Evolutionary conservation across 2,113 vertebrate genomes (phyloP), one percentile per base, ranked within the genome.

Genomic region (Caretta caretta): DNA sequence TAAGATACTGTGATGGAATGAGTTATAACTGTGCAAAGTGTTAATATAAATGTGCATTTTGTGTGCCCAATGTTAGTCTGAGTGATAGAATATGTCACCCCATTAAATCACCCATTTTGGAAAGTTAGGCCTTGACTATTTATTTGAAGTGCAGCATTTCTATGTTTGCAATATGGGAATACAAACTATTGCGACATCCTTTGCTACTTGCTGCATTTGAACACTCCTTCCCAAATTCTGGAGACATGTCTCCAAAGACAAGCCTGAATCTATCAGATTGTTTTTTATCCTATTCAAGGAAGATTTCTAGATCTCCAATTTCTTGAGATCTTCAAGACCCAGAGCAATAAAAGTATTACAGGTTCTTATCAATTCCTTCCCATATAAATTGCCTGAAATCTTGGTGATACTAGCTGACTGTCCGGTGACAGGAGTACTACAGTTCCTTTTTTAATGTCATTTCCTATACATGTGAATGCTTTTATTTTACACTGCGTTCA

Each of bases 371-470:
- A 35, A 1, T 57, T 83, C 48, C 50, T 29, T 9, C 3, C 13
- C 3, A 1, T 1, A 6, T 2, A 6, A 76, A 14, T 31, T 51
- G 38, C 35, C 42, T 53, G 29, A 65, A 49, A 17, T 14, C 62
- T 42, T 38, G 50, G 31, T 1, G 2, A 53, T 54, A 17, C 79
- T 48, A 11, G 6, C 35, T 35, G 27, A 25, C 10, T 48, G 27
- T 8, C 57, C 75, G 19, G 14, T 10, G 8, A 5, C 4, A 2
- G 10, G 42, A n/a, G 25, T 1, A 20, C 46, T 46, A 42, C 19
- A 31, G 9, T 51, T 22, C 1, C 5, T 0, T 0, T 75, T n/a
- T 0, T 0, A 78, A 17, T 20, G 35, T 8, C 19, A 0, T 50
- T 17, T 38, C 11, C 81, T 57, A 35, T 38, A 27, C 25, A 86